These are phyloP conservation scores for Acronicta alni DNA, from an alignment of 2,888 invertebrate genomes.

Conservation along the genomic window DNA sequence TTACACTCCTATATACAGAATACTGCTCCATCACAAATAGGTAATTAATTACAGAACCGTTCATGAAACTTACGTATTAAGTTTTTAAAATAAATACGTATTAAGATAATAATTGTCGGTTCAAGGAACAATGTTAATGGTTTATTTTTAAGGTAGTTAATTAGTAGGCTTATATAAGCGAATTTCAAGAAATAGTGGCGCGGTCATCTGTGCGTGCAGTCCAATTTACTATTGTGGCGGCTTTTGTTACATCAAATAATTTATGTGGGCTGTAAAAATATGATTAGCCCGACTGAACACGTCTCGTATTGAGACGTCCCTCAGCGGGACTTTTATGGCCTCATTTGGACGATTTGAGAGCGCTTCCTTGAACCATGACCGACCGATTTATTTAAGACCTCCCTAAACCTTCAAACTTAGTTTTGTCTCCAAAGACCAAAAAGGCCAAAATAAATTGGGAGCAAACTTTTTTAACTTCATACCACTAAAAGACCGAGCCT, in stretches of 20 bases:
- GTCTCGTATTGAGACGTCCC: slow-evolving; percentile 79
- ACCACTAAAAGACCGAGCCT: slow-evolving; percentile 61
- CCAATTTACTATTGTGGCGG: slow-evolving; percentile 66
- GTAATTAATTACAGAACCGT: slow-evolving; percentile 25
- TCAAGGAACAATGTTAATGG: slow-evolving; percentile 17
- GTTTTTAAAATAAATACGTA: slow-evolving; percentile 9
- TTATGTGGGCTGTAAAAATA: slow-evolving; percentile 83
- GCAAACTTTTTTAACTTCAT: slow-evolving; percentile 63
- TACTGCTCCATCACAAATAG: slow-evolving; percentile 11
- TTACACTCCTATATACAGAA: slow-evolving; percentile 29
- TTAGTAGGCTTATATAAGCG: slow-evolving; percentile 39
- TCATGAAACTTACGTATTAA: slow-evolving; percentile 3
- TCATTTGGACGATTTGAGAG: slow-evolving; percentile 82
- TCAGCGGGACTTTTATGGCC: slow-evolving; percentile 82
- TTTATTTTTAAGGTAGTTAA: slow-evolving; percentile 37
- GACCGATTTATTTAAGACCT: slow-evolving; percentile 66
- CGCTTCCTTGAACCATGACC: slow-evolving; percentile 82
- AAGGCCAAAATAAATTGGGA: slow-evolving; percentile 60
- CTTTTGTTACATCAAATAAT: slow-evolving; percentile 73
- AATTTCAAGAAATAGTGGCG: slow-evolving; percentile 51
- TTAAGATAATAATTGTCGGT: slow-evolving; percentile 17
- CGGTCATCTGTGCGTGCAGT: slow-evolving; percentile 64
- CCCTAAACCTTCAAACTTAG: slow-evolving; percentile 40
- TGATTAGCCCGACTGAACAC: slow-evolving; percentile 76
- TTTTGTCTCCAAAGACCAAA: slow-evolving; percentile 37